phyloP scores from a whole-genome alignment of 2,888 invertebrate genomes.

The Spicauda simplicius region DNA sequence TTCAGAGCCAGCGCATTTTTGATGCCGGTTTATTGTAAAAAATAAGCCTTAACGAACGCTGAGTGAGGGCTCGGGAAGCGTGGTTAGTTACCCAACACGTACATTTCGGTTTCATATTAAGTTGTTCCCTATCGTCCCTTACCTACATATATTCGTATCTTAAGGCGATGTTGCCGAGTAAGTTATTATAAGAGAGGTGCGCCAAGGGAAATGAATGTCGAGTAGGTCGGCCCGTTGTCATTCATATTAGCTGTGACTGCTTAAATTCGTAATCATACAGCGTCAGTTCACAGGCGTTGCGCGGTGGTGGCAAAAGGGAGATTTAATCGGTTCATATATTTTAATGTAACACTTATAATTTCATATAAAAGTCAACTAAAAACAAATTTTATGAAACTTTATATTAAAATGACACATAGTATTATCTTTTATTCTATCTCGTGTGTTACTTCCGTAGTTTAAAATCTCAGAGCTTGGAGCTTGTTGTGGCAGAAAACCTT shows the following conservation, averaged over 20 bases:
- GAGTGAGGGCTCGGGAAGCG: conserved; percentile 28
- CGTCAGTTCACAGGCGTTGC: conserved; percentile 69
- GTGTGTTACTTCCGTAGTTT: conserved; percentile 42
- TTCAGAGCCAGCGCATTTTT: conserved; percentile 59
- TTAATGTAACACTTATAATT: not conserved
- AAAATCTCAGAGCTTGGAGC: conserved; percentile 58
- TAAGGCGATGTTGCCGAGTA: conserved; percentile 78
- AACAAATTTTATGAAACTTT: not conserved
- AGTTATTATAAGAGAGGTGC: conserved; percentile 84
- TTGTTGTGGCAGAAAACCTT: conserved; percentile 58
- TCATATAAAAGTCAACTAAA: not conserved
- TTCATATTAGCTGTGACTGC: conserved; percentile 83
- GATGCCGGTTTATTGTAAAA: conserved; percentile 50
- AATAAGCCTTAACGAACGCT: conserved; percentile 35
- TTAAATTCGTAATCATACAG: conserved; percentile 82
- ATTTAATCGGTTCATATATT: conserved; percentile 9
- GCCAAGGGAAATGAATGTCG: conserved; percentile 84
- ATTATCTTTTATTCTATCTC: too few relatives aligned
- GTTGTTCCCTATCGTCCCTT: conserved; percentile 51
- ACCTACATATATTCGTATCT: conserved; percentile 61
- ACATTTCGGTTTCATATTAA: conserved; percentile 43
- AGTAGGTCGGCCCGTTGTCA: conserved; percentile 82
- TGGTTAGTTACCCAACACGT: conserved; percentile 36
- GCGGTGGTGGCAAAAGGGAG: conserved; percentile 43
- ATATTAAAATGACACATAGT: too few relatives aligned